Conservation (phyloP, 2,888 invertebrate genomes). For the Epistrophella euchroma region DNA sequence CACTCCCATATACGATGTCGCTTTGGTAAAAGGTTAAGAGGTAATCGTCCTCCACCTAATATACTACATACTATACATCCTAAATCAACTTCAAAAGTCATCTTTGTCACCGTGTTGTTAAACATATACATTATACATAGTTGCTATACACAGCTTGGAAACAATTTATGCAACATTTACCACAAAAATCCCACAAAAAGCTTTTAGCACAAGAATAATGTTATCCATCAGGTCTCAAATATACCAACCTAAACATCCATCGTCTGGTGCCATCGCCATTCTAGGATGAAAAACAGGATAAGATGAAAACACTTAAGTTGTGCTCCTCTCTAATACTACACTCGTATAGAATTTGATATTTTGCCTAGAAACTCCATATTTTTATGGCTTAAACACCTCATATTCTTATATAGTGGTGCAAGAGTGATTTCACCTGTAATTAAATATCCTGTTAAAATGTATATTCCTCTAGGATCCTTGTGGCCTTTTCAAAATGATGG, state of each 20-base stretch:
- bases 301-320: slow-evolving; percentile 23
- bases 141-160: background rate
- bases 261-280: background rate
- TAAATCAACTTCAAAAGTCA: slow-evolving; percentile 43
- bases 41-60: background rate
- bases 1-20: background rate
- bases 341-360: slow-evolving; percentile 62
- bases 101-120: slow-evolving; percentile 45
- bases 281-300: slow-evolving; percentile 16
- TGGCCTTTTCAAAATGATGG: slow-evolving; percentile 68
- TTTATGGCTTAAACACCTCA: slow-evolving; percentile 72
- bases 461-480: slow-evolving; percentile 63
- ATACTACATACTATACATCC: background rate
- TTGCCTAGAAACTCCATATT: slow-evolving; percentile 53
- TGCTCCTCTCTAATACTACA: background rate
- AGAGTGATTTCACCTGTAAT: slow-evolving; percentile 74
- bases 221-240: slow-evolving; percentile 60
- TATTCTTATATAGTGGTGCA: slow-evolving; percentile 29
- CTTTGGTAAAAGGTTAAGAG: slow-evolving; percentile 7
- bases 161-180: slow-evolving; percentile 53
- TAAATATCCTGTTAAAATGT: slow-evolving; percentile 75
- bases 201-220: slow-evolving; percentile 59
- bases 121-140: background rate
- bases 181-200: slow-evolving; percentile 71
- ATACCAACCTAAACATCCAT: background rate